Conservation (phyloP, 2,797 vertebrate species). For the Pantherophis vulpinus region DNA sequence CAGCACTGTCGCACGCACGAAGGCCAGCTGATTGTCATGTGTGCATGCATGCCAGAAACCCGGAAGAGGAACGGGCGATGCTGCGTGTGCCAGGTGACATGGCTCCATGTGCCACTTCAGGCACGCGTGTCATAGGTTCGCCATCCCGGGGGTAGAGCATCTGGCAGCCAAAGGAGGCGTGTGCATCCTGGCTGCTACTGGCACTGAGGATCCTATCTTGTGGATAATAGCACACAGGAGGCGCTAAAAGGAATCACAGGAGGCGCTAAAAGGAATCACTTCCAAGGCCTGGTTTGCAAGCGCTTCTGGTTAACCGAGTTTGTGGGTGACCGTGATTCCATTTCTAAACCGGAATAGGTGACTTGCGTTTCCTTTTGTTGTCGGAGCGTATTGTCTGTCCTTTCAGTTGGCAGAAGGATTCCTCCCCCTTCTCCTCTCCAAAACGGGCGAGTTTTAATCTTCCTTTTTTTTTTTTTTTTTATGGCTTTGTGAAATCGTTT, state of each 20-base stretch:
- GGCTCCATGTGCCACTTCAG: too few relatives aligned
- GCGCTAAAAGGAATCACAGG: background rate
- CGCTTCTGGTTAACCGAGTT: background rate
- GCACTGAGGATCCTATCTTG: background rate
- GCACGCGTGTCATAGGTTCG: too few relatives aligned
- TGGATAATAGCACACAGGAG: background rate
- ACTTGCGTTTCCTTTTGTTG: background rate
- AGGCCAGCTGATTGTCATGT: too few relatives aligned
- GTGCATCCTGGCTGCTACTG: background rate
- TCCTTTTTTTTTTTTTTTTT: background rate
- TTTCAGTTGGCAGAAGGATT: constrained; percentile 35
- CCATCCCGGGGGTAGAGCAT: background rate
- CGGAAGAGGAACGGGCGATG: too few relatives aligned
- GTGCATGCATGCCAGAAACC: too few relatives aligned
- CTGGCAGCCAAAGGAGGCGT: background rate
- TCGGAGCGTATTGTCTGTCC: background rate
- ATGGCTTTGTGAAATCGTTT: constrained; percentile 38
- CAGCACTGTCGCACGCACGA: too few relatives aligned
- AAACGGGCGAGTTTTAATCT: constrained; percentile 13
- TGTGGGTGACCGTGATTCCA: constrained; percentile 8
- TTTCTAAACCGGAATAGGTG: background rate
- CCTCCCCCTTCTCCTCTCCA: constrained; percentile 14
- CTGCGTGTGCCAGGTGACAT: too few relatives aligned
- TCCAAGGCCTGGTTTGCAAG: constrained; percentile 21
- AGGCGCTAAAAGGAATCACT: background rate